These are phyloP conservation scores for Lepidurus couesii DNA, from an alignment of 1,140 invertebrate species.

Conservation along the genomic window DNA sequence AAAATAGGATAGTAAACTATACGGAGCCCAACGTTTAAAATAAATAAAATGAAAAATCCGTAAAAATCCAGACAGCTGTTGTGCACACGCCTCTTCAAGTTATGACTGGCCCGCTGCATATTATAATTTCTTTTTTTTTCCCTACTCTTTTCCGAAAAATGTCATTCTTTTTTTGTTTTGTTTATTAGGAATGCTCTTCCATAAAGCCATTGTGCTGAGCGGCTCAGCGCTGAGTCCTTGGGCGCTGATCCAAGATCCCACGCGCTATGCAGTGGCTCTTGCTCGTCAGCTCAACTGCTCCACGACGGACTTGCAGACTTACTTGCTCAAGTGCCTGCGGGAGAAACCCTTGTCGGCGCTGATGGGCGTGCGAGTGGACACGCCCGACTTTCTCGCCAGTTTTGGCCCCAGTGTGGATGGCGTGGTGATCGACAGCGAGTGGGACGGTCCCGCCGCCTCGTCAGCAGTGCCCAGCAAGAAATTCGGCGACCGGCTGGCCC, in stretches of 20 bases:
- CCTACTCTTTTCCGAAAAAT: slow-evolving; percentile 1
- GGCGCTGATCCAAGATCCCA: slow-evolving; percentile 82
- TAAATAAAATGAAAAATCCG: background rate
- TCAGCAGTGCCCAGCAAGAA: slow-evolving; percentile 35
- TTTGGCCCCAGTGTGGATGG: slow-evolving; percentile 89
- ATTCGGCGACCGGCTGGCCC: slow-evolving; percentile 43
- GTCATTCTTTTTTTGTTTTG: background rate
- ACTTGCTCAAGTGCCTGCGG: slow-evolving; percentile 74
- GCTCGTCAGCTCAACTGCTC: slow-evolving; percentile 82
- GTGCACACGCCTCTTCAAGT: background rate
- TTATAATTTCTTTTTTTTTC: background rate
- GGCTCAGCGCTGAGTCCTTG: slow-evolving; percentile 89
- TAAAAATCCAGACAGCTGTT: slow-evolving; percentile 27
- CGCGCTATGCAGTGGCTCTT: slow-evolving; percentile 76
- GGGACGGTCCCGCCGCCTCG: slow-evolving; percentile 39
- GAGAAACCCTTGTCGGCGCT: slow-evolving; percentile 62
- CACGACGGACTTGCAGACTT: slow-evolving; percentile 49
- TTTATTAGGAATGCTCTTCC: slow-evolving; percentile 73
- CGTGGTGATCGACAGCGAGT: slow-evolving; percentile 73
- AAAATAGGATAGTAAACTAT: background rate
- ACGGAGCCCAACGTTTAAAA: background rate
- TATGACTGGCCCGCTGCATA: background rate
- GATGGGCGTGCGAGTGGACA: slow-evolving; percentile 41
- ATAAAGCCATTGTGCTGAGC: slow-evolving; percentile 88
- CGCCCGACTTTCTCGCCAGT: slow-evolving; percentile 74